phyloP scores from a whole-genome alignment of 2,113 vertebrate species.

The Rhodinocichla rosea region DNA sequence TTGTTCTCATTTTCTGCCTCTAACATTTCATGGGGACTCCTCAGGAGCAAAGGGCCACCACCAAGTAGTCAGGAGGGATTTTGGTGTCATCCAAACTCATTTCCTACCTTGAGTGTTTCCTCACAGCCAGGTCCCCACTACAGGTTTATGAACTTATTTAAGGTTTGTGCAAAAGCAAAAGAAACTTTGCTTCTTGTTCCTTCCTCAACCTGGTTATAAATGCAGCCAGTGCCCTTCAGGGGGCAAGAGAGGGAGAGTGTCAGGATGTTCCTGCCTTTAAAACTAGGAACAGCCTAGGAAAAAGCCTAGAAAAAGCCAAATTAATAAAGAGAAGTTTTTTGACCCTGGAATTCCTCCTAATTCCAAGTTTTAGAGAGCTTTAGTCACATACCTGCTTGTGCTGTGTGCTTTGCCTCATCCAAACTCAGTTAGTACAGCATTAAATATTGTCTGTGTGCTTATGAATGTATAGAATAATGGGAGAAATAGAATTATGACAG shows the following conservation, averaged over 20 bases:
- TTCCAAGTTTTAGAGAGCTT: background rate
- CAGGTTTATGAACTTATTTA: background rate
- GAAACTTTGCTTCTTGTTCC: background rate
- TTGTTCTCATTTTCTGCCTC: background rate
- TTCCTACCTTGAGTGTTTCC: background rate
- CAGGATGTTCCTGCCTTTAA: background rate
- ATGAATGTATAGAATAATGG: background rate
- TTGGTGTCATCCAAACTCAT: no score
- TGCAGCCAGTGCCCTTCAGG: background rate
- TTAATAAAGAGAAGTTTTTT: background rate
- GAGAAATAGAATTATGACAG: background rate
- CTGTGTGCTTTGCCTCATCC: background rate
- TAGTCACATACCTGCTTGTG: background rate
- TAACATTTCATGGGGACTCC: fast-evolving
- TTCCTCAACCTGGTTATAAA: background rate
- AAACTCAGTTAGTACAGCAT: background rate
- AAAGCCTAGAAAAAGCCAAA: background rate
- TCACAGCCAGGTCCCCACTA: background rate
- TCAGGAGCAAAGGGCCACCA: background rate
- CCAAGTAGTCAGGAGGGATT: background rate
- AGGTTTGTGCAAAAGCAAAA: background rate
- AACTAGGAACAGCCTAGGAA: background rate
- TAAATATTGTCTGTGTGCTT: background rate
- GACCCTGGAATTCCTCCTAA: background rate
- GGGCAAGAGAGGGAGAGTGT: background rate